Percentiles rank a stretch among this genome's conserved stretches.
Conservation (phyloP, 92 coral and sea anemone species). For the Virgularia gustaviana region DNA sequence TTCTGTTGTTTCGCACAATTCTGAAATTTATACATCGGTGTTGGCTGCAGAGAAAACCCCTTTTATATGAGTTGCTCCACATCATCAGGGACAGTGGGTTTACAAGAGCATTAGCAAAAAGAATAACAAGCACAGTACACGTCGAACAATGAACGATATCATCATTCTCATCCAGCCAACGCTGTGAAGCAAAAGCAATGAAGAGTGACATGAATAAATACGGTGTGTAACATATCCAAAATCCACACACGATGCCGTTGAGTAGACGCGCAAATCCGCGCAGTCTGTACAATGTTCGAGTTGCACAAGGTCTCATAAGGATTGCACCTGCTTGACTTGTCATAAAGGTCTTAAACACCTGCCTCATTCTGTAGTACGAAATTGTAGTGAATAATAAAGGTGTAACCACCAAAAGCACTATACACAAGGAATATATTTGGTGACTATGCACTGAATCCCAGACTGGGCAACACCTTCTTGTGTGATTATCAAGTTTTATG, state of each 20-base stretch:
- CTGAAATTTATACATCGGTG: background rate
- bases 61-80: background rate
- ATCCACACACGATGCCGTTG: background rate
- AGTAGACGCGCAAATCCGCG: background rate
- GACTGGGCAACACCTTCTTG: background rate
- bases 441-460: background rate
- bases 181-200: background rate
- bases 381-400: background rate
- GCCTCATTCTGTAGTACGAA: conserved; percentile 1
- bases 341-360: background rate
- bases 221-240: conserved; percentile 6
- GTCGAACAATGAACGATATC: too few relatives aligned
- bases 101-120: background rate
- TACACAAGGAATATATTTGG: background rate
- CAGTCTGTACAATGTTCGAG: background rate
- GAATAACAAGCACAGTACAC: background rate
- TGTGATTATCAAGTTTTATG: background rate
- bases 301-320: background rate
- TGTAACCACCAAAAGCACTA: background rate
- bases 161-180: too few relatives aligned
- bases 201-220: background rate
- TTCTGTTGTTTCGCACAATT: background rate
- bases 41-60: background rate
- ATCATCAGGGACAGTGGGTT: background rate
- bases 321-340: background rate